A percentile compares a stretch with the other conserved stretches of the same genome.
Evolutionary conservation across 2,888 invertebrate genomes (phyloP).

Genomic region (Drosophila histrio): DNA sequence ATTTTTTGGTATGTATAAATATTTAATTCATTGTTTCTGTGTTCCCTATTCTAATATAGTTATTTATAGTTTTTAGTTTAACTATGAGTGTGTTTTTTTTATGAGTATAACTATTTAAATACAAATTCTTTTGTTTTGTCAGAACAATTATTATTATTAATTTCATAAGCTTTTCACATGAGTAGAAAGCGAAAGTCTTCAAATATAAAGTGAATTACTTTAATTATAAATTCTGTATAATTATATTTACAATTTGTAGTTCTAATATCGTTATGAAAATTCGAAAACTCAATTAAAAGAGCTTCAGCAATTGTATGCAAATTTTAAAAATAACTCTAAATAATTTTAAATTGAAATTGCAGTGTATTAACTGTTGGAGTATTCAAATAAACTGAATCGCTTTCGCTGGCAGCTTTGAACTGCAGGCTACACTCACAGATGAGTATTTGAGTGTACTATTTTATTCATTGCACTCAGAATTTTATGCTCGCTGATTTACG

Average conservation of each 20-base stretch:
- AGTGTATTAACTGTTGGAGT: constrained; percentile 1
- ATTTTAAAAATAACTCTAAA: background rate
- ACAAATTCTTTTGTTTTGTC: no score
- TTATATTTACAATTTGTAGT: no score
- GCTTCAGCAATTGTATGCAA: background rate
- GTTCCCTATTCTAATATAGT: no score
- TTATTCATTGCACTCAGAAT: constrained; percentile 56
- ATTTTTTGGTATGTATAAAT: no score
- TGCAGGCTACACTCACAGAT: constrained; percentile 15
- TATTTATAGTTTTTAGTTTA: no score
- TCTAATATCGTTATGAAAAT: no score
- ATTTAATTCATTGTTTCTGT: no score
- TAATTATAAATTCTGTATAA: background rate
- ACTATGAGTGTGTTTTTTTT: no score
- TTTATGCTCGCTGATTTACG: constrained; percentile 28
- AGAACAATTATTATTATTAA: no score
- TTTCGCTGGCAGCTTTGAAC: background rate
- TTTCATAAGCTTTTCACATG: background rate
- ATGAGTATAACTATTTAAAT: no score
- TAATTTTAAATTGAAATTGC: background rate
- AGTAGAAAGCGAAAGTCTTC: background rate
- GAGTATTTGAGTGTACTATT: constrained; percentile 43
- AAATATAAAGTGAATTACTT: background rate
- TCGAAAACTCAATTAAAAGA: no score
- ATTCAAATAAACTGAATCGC: background rate